These are phyloP conservation scores for Apantesis nais DNA, from an alignment of 2,888 invertebrate species.

Conservation along the genomic window DNA sequence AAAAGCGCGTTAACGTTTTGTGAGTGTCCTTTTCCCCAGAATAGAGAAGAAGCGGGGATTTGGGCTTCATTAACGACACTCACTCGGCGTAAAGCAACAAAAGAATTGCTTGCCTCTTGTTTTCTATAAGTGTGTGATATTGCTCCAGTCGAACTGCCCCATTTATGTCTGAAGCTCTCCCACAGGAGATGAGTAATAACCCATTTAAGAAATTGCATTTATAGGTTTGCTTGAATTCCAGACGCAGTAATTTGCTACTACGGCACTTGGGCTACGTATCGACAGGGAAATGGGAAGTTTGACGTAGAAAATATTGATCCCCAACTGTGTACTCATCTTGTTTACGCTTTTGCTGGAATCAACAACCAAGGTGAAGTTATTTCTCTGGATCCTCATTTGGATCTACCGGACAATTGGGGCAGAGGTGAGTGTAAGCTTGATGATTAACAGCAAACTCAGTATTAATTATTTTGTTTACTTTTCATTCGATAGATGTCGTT, in stretches of 20 bases:
- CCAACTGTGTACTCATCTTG: constrained; percentile 89
- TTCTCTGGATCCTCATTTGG: constrained; percentile 87
- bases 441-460: not conserved
- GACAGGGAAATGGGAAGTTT: constrained; percentile 87
- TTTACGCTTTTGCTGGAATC: constrained; percentile 91
- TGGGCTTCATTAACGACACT: no score
- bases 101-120: no score
- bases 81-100: no score
- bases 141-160: no score
- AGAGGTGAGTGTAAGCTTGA: constrained; percentile 62
- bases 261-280: constrained; percentile 91
- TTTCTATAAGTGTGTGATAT: no score
- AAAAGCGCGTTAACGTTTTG: no score
- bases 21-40: no score
- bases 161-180: not conserved
- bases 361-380: constrained; percentile 78
- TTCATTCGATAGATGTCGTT: not conserved
- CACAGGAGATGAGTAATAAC: not conserved
- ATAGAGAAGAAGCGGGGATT: no score
- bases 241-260: constrained; percentile 90
- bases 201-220: not conserved
- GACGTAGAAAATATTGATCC: constrained; percentile 88
- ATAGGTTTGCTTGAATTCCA: constrained; percentile 55
- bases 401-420: constrained; percentile 87
- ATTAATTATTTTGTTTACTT: not conserved